These are phyloP conservation scores for Cossypha niveicapilla DNA, from an alignment of 2,797 vertebrate species.

Conservation along the genomic window DNA sequence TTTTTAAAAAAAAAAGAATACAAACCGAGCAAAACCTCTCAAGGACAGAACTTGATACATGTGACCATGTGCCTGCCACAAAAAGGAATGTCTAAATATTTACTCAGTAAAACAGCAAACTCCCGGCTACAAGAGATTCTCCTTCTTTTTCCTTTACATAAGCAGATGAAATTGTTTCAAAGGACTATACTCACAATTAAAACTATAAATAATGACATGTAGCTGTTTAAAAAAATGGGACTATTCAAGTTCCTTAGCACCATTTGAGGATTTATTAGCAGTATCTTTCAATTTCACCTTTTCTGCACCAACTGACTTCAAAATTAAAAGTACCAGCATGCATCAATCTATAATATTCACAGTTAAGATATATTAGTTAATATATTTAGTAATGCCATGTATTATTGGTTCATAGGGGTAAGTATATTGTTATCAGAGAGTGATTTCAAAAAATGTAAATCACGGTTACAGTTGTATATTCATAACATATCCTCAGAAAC, in stretches of 20 bases:
- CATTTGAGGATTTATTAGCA: background rate
- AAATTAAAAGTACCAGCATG: conserved; percentile 17
- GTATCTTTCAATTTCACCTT: background rate
- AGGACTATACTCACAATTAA: background rate
- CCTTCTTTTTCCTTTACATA: background rate
- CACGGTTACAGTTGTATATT: background rate
- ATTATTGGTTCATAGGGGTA: background rate
- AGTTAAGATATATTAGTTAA: background rate
- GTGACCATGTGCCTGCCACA: background rate
- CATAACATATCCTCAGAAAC: background rate
- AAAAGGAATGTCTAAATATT: background rate
- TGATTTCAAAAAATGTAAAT: background rate
- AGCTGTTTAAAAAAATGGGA: background rate
- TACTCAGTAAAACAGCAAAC: background rate
- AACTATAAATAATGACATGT: background rate
- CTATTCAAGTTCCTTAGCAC: background rate
- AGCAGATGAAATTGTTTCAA: background rate
- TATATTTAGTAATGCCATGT: background rate
- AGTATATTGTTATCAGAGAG: background rate
- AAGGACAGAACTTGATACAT: background rate
- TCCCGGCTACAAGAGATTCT: background rate
- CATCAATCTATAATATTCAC: background rate
- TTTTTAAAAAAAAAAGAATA: background rate
- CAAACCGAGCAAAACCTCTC: background rate
- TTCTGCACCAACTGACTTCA: background rate